Percentiles rank a stretch among this genome's conserved stretches.
phyloP scores from a whole-genome alignment of 2,113 vertebrate species.

The Myanophis thanlyinensis region DNA sequence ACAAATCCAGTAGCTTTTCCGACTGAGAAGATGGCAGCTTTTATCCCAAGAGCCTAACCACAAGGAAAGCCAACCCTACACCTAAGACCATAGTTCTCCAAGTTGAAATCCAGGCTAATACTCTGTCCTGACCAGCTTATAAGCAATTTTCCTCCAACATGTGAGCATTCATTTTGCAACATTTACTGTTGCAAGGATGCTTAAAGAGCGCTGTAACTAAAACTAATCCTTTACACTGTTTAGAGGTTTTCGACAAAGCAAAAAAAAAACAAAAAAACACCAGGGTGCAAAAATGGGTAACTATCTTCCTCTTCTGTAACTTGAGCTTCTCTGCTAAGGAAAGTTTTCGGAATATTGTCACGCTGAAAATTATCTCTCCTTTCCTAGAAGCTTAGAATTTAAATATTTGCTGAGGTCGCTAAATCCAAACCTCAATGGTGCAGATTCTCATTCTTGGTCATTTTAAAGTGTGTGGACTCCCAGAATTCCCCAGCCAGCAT shows the following conservation, averaged over 20 bases:
- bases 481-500: background rate
- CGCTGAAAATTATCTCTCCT: background rate
- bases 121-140: background rate
- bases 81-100: background rate
- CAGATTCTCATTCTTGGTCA: background rate
- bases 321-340: no score
- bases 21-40: background rate
- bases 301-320: background rate
- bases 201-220: background rate
- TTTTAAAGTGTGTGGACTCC: background rate
- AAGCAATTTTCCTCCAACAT: background rate
- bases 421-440: background rate
- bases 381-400: background rate
- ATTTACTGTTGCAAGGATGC: background rate
- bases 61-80: background rate
- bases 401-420: background rate
- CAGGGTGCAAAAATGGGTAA: no score
- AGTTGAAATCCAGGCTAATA: background rate
- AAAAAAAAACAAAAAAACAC: no score
- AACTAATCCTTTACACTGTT: background rate
- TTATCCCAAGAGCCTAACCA: background rate
- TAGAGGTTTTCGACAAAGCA: background rate
- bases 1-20: background rate
- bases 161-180: background rate
- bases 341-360: background rate